Base-by-base conservation (phyloP, 1,140 invertebrate genomes). In the Drosophila pachea region DNA sequence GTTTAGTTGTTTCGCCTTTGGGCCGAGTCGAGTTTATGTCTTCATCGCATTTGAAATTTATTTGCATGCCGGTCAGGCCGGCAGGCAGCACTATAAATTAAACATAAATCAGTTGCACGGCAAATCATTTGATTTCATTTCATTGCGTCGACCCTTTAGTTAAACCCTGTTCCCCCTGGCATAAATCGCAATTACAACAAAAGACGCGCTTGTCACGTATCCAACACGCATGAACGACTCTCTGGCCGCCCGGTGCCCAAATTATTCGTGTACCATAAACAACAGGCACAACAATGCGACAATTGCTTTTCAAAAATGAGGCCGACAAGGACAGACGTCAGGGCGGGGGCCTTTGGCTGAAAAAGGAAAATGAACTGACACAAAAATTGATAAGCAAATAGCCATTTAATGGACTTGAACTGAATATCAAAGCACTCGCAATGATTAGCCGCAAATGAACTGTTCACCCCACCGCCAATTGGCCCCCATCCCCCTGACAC, bases 111-210 rank as follows among this genome's bases (percentile, higher is more conserved):
- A 84, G 79, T 56, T 76, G 79, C 73, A 83, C 73, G 76, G 69
- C 79, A 79, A 83, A 79, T 79, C 81, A 84, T 83, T 84, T 83
- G 76, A 83, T 83, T 83, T 86, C 79, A 83, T 83, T 83, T 83
- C 64, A 14, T 7, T 12, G 11, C 9, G 68, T 59, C 38, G 78
- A 64, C 67, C 55, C 70, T 73, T 60, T 47, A 60, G 43, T 36
- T 35, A n/a, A n/a, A n/a, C n/a, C n/a, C 66, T 52, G 47, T 54
- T 16, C 11, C 38, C 12, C 14, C 43, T 36, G 29, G 40, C 45
- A 35, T 32, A 55, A 45, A 68, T 38, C 36, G 54, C 50, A 73
- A 73, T 54, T 53, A 63, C 58, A 68, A 73, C 65, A 69, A 73
- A 65, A 50, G 48, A 73, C 67, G 67, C 67, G 66, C 48, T 54